Conservation (phyloP, 1,140 invertebrate species). For the Drosophila ambigua region DNA sequence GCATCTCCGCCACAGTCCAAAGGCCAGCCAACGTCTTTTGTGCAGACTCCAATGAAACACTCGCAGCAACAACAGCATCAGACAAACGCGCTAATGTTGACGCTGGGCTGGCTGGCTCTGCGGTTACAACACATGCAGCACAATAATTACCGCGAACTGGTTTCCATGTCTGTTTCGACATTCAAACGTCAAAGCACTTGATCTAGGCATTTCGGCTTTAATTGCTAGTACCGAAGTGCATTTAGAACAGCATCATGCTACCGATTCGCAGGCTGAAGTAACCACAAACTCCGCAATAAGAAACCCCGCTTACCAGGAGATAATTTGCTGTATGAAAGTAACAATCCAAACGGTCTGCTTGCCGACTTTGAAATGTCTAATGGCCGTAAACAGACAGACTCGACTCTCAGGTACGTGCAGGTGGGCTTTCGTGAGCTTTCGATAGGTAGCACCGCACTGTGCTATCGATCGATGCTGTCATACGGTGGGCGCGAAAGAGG, state of each 20-base stretch:
- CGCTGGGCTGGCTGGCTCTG: conserved; percentile 33
- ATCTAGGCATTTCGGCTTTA: conserved; percentile 24
- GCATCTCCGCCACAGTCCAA: background rate
- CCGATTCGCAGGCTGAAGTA: background rate
- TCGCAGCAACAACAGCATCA: conserved; percentile 18
- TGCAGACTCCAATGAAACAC: conserved; percentile 29
- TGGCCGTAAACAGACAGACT: conserved; percentile 29
- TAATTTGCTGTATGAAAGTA: background rate
- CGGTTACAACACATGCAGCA: conserved; percentile 67
- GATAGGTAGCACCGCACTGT: background rate
- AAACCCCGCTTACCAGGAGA: conserved; percentile 32
- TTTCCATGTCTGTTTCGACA: conserved; percentile 76
- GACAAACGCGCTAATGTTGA: conserved; percentile 45
- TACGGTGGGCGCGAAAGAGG: conserved; percentile 9
- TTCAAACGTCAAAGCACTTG: conserved; percentile 37
- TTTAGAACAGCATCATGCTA: background rate
- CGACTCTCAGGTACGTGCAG: conserved; percentile 5
- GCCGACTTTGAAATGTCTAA: conserved; percentile 38
- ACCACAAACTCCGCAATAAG: too few species aligned
- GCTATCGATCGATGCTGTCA: conserved; percentile 33
- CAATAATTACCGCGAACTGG: conserved; percentile 72
- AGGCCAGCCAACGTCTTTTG: background rate
- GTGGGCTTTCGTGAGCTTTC: conserved; percentile 4
- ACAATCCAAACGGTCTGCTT: conserved; percentile 36
- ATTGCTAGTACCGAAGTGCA: conserved; percentile 14